Evolutionary conservation across 2,797 vertebrate species (phyloP).

Genomic region (Urosaurus nigricauda): DNA sequence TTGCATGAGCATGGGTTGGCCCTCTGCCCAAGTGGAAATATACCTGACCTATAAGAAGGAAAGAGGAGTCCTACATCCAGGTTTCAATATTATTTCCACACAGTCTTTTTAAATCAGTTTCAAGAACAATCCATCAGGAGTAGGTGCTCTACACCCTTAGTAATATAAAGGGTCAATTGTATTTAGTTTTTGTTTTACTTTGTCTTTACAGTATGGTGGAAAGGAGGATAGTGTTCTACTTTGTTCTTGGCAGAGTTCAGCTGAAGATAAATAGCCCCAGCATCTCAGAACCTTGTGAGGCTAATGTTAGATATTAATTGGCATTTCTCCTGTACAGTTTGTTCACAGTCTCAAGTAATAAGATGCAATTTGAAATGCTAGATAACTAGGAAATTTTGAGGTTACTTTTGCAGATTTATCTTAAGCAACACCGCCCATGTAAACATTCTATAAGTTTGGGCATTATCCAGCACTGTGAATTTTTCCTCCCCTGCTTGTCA

Average conservation of each 20-base stretch:
- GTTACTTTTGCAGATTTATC: not conserved
- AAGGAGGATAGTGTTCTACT: not conserved
- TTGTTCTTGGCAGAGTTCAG: not conserved
- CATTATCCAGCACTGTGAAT: conserved; percentile 2
- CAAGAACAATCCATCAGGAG: not conserved
- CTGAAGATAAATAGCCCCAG: conserved; percentile 4
- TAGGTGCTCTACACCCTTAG: not conserved
- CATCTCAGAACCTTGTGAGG: conserved; percentile 21
- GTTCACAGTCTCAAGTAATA: not conserved
- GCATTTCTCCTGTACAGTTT: conserved; percentile 11
- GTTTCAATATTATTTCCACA: not conserved
- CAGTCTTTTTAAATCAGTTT: not conserved
- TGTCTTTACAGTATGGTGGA: not conserved
- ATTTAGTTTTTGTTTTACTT: not conserved
- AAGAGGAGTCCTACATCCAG: not conserved
- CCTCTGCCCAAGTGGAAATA: not conserved
- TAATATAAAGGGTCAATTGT: too few species aligned
- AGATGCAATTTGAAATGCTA: conserved; percentile 30
- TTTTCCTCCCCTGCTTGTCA: not conserved
- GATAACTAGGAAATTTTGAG: not conserved
- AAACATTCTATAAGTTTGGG: not conserved
- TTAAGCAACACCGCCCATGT: conserved; percentile 18
- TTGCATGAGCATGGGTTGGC: too few species aligned
- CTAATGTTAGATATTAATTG: conserved; percentile 22
- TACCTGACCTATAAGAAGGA: not conserved